Percentiles rank a stretch among this genome's conserved stretches.
Conservation (phyloP, 2,888 invertebrate genomes). For the Andrena chrysosceles region DNA sequence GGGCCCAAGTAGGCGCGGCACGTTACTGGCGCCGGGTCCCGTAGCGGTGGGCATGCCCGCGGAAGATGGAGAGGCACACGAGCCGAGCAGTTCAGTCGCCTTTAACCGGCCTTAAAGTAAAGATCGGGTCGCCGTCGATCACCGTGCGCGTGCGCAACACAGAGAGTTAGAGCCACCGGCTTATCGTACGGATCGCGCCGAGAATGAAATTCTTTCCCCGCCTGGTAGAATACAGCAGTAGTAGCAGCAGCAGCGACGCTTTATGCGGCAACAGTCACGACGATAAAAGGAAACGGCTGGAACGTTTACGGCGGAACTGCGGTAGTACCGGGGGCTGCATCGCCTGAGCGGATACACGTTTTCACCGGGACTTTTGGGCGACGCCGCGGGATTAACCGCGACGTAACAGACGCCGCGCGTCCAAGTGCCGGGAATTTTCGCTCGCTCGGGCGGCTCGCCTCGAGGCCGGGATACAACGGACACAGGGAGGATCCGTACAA, state of each 20-base stretch:
- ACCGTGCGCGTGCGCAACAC: conserved; percentile 64
- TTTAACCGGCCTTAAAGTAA: conserved; percentile 79
- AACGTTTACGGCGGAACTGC: conserved; percentile 59
- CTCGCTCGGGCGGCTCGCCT: neutral
- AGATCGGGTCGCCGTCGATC: conserved; percentile 69
- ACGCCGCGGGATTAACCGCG: neutral
- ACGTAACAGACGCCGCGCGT: neutral
- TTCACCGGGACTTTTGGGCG: conserved; percentile 3
- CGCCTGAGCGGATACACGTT: conserved; percentile 48
- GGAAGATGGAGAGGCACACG: conserved; percentile 78
- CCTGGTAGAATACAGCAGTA: conserved; percentile 54
- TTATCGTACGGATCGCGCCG: conserved; percentile 62
- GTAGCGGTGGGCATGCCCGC: conserved; percentile 74
- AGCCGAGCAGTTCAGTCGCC: conserved; percentile 79
- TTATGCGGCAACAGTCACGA: conserved; percentile 36
- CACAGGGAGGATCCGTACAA: neutral
- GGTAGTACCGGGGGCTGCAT: conserved; percentile 54
- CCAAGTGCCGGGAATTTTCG: conserved; percentile 40
- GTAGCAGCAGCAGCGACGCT: conserved; percentile 41
- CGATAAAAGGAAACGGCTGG: conserved; percentile 62
- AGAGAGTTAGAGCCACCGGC: conserved; percentile 61
- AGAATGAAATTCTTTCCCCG: conserved; percentile 74
- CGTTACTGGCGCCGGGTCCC: conserved; percentile 71
- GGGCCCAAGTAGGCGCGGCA: conserved; percentile 37
- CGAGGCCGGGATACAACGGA: neutral